Evolutionary conservation across 92 coral and sea anemone genomes (phyloP).

Genomic region (Bergia sp.): DNA sequence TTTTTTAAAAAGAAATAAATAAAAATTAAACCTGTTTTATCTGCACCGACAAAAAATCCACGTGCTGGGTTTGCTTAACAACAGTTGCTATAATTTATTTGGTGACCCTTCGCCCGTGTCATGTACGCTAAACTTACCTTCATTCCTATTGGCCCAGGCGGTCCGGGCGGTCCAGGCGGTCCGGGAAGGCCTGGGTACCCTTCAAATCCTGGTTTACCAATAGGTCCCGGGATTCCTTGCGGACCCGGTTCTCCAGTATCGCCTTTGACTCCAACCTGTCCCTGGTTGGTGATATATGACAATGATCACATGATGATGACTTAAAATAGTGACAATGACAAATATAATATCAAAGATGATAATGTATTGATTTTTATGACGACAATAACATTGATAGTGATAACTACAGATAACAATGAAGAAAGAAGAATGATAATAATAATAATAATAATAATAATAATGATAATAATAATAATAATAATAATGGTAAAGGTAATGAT

Average conservation of each 20-base stretch:
- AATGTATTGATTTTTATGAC: no score
- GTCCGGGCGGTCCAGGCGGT: constrained; percentile 36
- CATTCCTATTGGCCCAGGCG: background rate
- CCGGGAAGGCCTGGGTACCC: constrained; percentile 36
- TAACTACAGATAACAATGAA: background rate
- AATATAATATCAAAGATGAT: background rate
- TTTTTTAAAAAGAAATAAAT: no score
- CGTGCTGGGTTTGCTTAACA: no score
- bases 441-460: background rate
- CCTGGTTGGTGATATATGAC: constrained; percentile 2
- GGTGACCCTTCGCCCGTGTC: no score
- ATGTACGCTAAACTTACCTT: background rate
- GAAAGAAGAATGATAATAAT: background rate
- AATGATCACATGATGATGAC: background rate
- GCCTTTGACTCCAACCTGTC: constrained; percentile 32
- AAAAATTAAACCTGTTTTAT: no score
- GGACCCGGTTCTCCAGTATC: constrained; percentile 28
- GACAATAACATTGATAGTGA: no score
- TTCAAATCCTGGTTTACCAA: constrained; percentile 9
- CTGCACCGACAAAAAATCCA: no score
- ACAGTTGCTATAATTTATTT: no score
- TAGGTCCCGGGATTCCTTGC: constrained; percentile 12
- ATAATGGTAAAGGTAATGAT: background rate
- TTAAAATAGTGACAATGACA: no score
- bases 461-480: background rate